These are phyloP conservation scores for Tuta absoluta DNA, from an alignment of 2,888 invertebrate species.

Conservation along the genomic window DNA sequence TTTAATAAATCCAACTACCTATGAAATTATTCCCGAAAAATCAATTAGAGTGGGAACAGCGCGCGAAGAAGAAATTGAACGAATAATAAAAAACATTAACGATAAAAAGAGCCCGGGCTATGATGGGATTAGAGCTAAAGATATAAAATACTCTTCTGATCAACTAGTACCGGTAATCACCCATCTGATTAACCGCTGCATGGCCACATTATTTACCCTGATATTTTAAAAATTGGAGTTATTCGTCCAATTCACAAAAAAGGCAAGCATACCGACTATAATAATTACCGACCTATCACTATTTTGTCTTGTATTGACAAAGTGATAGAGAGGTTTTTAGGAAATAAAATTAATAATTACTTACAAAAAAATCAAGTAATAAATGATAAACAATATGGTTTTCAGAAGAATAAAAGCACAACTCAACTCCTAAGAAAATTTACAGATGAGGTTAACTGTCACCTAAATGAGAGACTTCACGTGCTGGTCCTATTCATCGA, in stretches of 20 bases:
- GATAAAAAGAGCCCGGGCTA: conserved; percentile 6
- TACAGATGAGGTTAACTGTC: too few species aligned
- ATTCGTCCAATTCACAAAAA: too few species aligned
- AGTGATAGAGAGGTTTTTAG: conserved; percentile 18
- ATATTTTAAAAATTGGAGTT: conserved; percentile 1
- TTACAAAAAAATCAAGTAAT: conserved; percentile 9
- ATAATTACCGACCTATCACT: conserved; percentile 7
- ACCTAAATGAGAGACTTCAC: too few species aligned
- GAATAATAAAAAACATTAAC: not conserved
- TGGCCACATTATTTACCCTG: not conserved
- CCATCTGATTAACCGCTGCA: not conserved
- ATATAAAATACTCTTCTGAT: not conserved
- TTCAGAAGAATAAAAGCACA: too few species aligned
- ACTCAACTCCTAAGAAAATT: too few species aligned
- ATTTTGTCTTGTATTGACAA: too few species aligned
- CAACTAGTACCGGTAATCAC: not conserved
- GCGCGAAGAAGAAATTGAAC: not conserved
- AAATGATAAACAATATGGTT: too few species aligned
- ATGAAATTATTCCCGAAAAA: not conserved
- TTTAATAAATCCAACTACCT: not conserved
- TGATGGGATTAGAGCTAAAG: not conserved
- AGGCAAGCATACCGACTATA: not conserved
- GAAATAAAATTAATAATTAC: conserved; percentile 21
- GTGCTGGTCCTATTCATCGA: too few species aligned
- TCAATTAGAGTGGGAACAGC: not conserved